phyloP scores from a whole-genome alignment of 2,113 vertebrate genomes.

The Brachyhypopomus gauderio region DNA sequence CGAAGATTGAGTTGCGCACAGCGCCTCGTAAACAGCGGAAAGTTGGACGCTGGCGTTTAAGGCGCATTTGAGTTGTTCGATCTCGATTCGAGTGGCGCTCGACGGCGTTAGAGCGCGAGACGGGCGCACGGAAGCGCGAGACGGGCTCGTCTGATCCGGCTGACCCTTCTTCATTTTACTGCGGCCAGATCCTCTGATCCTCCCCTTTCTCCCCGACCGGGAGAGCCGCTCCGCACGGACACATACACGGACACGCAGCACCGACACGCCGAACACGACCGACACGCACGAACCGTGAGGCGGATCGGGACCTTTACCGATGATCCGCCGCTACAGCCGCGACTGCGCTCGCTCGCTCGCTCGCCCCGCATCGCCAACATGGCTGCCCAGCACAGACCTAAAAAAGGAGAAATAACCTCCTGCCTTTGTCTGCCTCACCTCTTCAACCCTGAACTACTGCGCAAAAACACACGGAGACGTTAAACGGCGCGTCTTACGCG shows the following conservation, averaged over 20 bases:
- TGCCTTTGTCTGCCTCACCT: conserved; percentile 95
- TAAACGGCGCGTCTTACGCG: conserved; percentile 94
- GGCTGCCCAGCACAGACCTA: conserved; percentile 96
- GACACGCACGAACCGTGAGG: conserved; percentile 62
- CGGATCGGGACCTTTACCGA: conserved; percentile 77
- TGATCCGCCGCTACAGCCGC: conserved; percentile 57
- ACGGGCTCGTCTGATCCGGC: conserved; percentile 82
- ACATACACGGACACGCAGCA: conserved; percentile 75
- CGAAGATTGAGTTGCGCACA: conserved; percentile 58
- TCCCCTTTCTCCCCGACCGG: conserved; percentile 71
- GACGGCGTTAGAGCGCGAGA: conserved; percentile 62
- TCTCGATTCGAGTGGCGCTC: neutral
- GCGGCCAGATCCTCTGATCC: conserved; percentile 84
- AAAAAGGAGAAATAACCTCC: conserved; percentile 87
- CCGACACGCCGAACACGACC: conserved; percentile 62
- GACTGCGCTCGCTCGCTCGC: conserved; percentile 60
- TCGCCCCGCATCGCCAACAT: conserved; percentile 94
- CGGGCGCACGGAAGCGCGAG: conserved; percentile 70
- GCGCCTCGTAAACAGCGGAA: too few relatives aligned
- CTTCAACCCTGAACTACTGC: conserved; percentile 96
- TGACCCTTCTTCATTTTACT: conserved; percentile 92
- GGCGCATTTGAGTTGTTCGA: conserved; percentile 47
- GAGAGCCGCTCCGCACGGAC: conserved; percentile 60
- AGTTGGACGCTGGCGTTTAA: neutral
- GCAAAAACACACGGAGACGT: conserved; percentile 81